phyloP scores from a whole-genome alignment of 2,888 invertebrate genomes.

The Tanytarsus gracilentus region DNA sequence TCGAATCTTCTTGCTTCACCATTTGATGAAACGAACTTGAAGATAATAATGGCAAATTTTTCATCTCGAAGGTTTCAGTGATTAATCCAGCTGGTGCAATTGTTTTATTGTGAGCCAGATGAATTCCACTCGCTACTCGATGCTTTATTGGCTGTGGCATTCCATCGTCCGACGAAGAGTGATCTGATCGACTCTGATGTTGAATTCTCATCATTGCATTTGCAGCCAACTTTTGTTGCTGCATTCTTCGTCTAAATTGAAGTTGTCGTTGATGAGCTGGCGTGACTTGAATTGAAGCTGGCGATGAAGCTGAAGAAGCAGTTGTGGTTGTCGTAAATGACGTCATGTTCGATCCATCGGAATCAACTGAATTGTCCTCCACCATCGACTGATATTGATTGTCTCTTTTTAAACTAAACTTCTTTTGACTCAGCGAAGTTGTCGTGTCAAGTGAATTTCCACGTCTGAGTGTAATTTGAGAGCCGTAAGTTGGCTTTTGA shows the following conservation, averaged over 20 bases:
- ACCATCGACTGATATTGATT: slow-evolving; percentile 20
- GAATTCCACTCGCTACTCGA: not conserved
- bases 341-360: slow-evolving; percentile 35
- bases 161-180: slow-evolving; percentile 16
- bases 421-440: not conserved
- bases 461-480: not conserved
- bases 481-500: not conserved
- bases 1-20: not conserved
- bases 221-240: slow-evolving; percentile 6
- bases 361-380: slow-evolving; percentile 32
- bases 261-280: slow-evolving; percentile 31
- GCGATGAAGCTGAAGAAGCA: slow-evolving; percentile 32
- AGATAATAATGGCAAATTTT: not conserved
- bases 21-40: not conserved
- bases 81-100: slow-evolving; percentile 5
- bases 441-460: slow-evolving; percentile 1
- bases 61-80: slow-evolving; percentile 3
- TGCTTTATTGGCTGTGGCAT: not conserved
- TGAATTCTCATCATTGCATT: slow-evolving; percentile 14
- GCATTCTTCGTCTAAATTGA: slow-evolving; percentile 5
- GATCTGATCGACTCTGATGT: slow-evolving; percentile 17
- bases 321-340: slow-evolving; percentile 36
- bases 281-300: slow-evolving; percentile 38
- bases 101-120: slow-evolving; percentile 14
- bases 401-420: not conserved